phyloP scores from a whole-genome alignment of 1,140 invertebrate genomes.

The Lamellibrachia luymesi region DNA sequence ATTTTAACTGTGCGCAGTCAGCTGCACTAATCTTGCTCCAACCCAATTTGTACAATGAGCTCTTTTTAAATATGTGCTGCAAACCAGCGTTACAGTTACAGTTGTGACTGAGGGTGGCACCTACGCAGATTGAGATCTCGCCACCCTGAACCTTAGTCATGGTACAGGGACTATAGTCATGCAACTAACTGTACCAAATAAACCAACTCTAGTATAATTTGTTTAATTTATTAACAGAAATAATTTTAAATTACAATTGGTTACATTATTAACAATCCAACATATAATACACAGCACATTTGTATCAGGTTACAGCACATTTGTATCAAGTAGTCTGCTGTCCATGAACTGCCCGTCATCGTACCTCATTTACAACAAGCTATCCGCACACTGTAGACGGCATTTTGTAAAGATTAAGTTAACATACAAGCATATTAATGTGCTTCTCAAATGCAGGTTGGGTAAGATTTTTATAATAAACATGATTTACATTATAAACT shows the following conservation, averaged over 20 bases:
- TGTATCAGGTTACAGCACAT: neutral
- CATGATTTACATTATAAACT: too few species aligned
- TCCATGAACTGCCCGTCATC: neutral
- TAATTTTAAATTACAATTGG: neutral
- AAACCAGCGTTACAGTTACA: too few species aligned
- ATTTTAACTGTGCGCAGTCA: too few species aligned
- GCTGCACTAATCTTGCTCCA: too few species aligned
- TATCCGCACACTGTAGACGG: neutral
- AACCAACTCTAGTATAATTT: neutral
- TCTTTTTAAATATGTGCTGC: too few species aligned
- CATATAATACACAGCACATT: neutral
- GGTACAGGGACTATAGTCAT: neutral
- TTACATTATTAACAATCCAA: constrained; percentile 1
- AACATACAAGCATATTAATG: too few species aligned
- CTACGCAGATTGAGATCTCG: too few species aligned
- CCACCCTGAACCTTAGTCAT: neutral
- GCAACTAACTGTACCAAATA: neutral
- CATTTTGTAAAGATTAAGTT: too few species aligned
- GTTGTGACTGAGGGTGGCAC: too few species aligned
- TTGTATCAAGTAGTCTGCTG: neutral
- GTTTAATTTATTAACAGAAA: neutral
- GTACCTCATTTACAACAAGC: neutral
- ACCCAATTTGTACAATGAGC: too few species aligned
- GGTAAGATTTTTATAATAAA: too few species aligned
- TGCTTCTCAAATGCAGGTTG: too few species aligned